These are phyloP conservation scores for Sisyra nigra DNA, from an alignment of 2,888 invertebrate species.

Conservation along the genomic window DNA sequence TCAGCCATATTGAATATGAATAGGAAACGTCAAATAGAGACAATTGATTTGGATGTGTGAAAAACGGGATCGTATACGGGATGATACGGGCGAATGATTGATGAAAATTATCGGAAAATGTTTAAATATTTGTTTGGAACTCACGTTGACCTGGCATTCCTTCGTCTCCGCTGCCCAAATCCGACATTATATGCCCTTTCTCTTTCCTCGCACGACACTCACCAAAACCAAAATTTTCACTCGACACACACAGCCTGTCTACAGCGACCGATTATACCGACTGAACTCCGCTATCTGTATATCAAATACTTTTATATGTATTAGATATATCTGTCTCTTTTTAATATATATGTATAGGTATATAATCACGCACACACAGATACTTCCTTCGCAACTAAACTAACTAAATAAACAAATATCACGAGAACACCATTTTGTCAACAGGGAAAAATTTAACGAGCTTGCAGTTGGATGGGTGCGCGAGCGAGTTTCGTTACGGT, in stretches of 20 bases:
- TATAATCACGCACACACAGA: background rate
- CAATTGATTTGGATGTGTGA: conserved; percentile 3
- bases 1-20: conserved; percentile 8
- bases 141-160: conserved; percentile 65
- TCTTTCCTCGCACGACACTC: conserved; percentile 8
- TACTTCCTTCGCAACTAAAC: conserved; percentile 2
- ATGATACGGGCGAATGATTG: too few species aligned
- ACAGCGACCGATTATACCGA: conserved; percentile 5
- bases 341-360: background rate
- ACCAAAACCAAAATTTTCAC: conserved; percentile 5
- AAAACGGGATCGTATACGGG: too few species aligned
- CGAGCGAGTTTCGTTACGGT: too few species aligned
- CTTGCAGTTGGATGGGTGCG: too few species aligned
- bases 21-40: conserved; percentile 9
- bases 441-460: too few species aligned
- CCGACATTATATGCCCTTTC: conserved; percentile 43
- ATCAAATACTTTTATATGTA: background rate
- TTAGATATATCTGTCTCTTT: too few species aligned
- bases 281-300: background rate
- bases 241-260: background rate
- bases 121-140: conserved; percentile 20
- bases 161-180: conserved; percentile 67
- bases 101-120: too few species aligned
- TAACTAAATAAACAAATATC: conserved; percentile 6
- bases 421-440: conserved; percentile 4